Conservation (phyloP, 2,113 vertebrate genomes). For the Procavia capensis region DNA sequence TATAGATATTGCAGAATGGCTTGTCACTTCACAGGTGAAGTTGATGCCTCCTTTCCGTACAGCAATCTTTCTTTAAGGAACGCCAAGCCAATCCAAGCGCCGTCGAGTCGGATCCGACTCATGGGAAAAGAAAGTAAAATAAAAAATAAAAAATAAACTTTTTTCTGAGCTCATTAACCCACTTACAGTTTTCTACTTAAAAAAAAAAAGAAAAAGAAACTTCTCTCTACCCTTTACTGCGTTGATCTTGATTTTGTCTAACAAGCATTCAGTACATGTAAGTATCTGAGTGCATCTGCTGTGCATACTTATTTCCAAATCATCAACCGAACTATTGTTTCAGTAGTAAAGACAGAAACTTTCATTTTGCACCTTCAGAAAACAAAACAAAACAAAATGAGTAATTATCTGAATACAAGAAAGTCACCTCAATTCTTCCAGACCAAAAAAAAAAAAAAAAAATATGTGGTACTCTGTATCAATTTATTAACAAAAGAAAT, state of each 20-base stretch:
- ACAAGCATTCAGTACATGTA: not conserved
- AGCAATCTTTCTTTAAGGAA: not conserved
- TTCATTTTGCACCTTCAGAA: conserved; percentile 19
- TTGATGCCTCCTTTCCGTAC: not conserved
- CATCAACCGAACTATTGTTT: not conserved
- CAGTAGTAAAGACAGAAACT: not conserved
- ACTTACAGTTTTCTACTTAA: not conserved
- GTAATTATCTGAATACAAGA: not conserved
- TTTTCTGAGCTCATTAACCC: not conserved
- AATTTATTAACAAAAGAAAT: not conserved
- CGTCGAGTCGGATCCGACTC: no score
- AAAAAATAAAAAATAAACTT: not conserved
- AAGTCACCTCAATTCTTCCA: not conserved
- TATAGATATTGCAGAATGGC: not conserved
- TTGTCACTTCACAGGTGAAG: not conserved
- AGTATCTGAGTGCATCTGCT: not conserved
- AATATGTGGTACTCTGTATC: not conserved
- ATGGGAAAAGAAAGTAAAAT: no score
- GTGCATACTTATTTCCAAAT: not conserved
- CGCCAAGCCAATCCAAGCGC: no score
- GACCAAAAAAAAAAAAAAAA: no score
- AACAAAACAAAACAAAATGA: not conserved
- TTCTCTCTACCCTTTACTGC: not conserved
- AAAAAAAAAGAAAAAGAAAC: not conserved
- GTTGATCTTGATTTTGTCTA: not conserved